Conservation (phyloP, 1,140 invertebrate species). For the Chrysopa pallens region DNA sequence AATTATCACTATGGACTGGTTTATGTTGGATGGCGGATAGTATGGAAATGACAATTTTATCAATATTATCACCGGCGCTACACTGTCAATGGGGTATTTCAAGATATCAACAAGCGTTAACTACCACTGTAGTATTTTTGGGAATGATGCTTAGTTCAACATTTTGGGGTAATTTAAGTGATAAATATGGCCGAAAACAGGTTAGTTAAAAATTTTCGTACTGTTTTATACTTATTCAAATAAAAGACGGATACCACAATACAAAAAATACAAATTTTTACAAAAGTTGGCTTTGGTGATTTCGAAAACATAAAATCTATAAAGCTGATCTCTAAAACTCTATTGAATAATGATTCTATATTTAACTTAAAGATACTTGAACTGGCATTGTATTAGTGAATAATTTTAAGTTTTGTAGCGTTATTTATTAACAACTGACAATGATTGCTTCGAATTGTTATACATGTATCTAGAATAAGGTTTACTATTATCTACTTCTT, state of each 20-base stretch:
- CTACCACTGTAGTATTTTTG: conserved; percentile 68
- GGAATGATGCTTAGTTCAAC: conserved; percentile 95
- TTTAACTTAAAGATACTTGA: too few species aligned
- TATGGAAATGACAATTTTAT: conserved; percentile 96
- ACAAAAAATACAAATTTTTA: too few species aligned
- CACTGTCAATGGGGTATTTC: conserved; percentile 88
- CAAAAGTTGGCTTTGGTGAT: too few species aligned
- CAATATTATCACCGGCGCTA: conserved; percentile 79
- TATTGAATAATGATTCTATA: too few species aligned
- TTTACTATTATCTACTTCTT: too few species aligned
- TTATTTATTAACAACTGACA: too few species aligned
- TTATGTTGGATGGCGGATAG: conserved; percentile 94
- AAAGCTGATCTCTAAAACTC: too few species aligned
- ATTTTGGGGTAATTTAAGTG: conserved; percentile 90
- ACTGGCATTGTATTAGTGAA: too few species aligned
- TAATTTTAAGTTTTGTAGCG: too few species aligned
- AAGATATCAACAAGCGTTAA: conserved; percentile 44
- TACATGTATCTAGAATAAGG: too few species aligned
- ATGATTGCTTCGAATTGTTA: too few species aligned
- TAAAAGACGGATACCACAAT: neutral
- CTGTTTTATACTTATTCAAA: neutral
- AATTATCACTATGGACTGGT: conserved; percentile 68
- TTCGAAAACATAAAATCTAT: too few species aligned
- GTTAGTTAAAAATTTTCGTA: conserved; percentile 25
- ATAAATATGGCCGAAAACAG: conserved; percentile 80